Percentiles rank a stretch among this genome's conserved stretches.
phyloP scores from a whole-genome alignment of 2,888 invertebrate species.

The Ephialtes manifestator region DNA sequence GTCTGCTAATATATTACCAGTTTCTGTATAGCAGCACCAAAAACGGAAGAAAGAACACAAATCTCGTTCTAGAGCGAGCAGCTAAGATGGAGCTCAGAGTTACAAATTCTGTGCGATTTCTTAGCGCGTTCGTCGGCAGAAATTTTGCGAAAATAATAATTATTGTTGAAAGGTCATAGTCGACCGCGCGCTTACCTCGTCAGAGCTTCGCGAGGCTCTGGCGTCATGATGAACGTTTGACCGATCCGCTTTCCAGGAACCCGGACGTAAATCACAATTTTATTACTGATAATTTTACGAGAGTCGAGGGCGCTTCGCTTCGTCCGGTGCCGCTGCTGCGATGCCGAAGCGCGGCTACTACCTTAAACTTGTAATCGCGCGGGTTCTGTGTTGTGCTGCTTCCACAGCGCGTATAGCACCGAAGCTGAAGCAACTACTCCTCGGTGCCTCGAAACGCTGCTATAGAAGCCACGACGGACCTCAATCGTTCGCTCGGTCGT shows the following conservation, averaged over 20 bases:
- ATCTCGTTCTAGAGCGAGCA: neutral
- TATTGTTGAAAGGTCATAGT: conserved; percentile 73
- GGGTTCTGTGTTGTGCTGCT: conserved; percentile 21
- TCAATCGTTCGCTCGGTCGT: conserved; percentile 55
- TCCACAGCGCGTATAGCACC: conserved; percentile 15
- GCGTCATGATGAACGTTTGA: conserved; percentile 73
- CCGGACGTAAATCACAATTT: conserved; percentile 82
- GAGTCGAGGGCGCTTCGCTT: conserved; percentile 71
- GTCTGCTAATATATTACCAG: too few relatives aligned
- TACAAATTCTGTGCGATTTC: neutral
- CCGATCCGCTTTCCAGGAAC: conserved; percentile 82
- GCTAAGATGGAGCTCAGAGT: neutral
- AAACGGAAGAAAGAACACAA: neutral
- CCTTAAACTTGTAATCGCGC: conserved; percentile 80
- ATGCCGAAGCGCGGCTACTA: conserved; percentile 66
- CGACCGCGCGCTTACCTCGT: conserved; percentile 63
- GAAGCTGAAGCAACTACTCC: conserved; percentile 15
- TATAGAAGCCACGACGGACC: conserved; percentile 39
- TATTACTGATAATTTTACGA: conserved; percentile 85
- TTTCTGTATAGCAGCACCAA: too few relatives aligned
- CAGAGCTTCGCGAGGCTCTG: conserved; percentile 55
- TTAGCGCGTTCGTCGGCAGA: conserved; percentile 1
- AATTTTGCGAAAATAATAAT: conserved; percentile 69
- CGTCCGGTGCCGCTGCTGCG: conserved; percentile 58
- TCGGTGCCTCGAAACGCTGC: conserved; percentile 17